Evolutionary conservation across 2,888 invertebrate species (phyloP).

Genomic region (Drosophila paramelanica): DNA sequence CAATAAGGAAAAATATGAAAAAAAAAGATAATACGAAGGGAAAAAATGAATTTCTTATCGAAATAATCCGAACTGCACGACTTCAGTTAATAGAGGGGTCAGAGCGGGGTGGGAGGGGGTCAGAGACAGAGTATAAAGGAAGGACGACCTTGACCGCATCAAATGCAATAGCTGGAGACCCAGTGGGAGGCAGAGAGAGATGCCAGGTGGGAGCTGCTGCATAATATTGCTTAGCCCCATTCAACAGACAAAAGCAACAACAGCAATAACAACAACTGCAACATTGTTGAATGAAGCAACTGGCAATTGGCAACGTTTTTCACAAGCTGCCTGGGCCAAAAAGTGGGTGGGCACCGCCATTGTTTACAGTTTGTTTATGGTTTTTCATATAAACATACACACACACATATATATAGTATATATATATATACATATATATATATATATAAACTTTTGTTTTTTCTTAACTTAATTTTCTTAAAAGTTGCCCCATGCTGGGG

Average conservation of each 20-base stretch:
- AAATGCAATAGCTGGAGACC: constrained; percentile 10
- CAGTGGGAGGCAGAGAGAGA: not conserved
- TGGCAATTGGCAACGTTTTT: constrained; percentile 45
- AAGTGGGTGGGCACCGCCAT: constrained; percentile 66
- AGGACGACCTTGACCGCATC: constrained; percentile 70
- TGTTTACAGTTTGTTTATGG: constrained; percentile 49
- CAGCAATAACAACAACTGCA: constrained; percentile 23
- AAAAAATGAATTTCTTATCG: constrained; percentile 51
- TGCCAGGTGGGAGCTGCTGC: not conserved
- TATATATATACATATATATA: constrained; percentile 21
- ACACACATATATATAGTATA: not conserved
- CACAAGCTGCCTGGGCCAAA: constrained; percentile 36
- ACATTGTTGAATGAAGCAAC: constrained; percentile 73
- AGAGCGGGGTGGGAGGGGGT: not conserved
- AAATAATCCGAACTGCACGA: constrained; percentile 65
- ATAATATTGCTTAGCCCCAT: constrained; percentile 35
- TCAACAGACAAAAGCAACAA: constrained; percentile 43
- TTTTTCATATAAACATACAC: constrained; percentile 15
- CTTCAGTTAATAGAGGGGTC: constrained; percentile 14
- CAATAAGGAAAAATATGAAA: not conserved
- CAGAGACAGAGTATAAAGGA: constrained; percentile 25
- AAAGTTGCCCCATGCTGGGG: constrained; percentile 45
- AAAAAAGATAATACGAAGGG: not conserved
- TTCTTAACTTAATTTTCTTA: not conserved
- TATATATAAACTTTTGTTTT: too few relatives aligned